A percentile compares a stretch with the other conserved stretches of the same genome.
These are phyloP conservation scores for Microplitis deprimator DNA, from an alignment of 2,888 invertebrate species.

Conservation along the genomic window DNA sequence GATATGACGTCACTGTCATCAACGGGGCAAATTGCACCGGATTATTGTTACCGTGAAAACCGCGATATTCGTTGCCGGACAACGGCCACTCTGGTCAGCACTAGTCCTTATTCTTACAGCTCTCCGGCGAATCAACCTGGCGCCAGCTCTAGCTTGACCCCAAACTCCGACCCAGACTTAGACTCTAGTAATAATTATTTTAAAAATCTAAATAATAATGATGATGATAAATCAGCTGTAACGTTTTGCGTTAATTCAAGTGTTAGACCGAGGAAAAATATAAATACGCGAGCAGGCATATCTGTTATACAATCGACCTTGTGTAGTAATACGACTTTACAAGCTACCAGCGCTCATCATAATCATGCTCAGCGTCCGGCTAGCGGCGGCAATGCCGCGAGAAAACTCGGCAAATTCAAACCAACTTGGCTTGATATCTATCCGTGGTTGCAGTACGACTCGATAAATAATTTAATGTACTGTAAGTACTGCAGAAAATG, in stretches of 20 bases:
- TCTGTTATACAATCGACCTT: slow-evolving; percentile 64
- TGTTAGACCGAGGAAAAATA: slow-evolving; percentile 41
- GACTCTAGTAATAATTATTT: no score
- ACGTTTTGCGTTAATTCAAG: slow-evolving; percentile 1
- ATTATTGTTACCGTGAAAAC: background rate
- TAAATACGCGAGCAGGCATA: slow-evolving; percentile 58
- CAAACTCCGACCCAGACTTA: no score
- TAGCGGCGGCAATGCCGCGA: slow-evolving; percentile 48
- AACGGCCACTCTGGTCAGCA: background rate
- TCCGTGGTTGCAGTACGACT: slow-evolving; percentile 83
- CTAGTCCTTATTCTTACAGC: background rate
- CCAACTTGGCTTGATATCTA: slow-evolving; percentile 80
- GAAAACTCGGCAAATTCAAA: slow-evolving; percentile 80
- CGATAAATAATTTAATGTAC: slow-evolving; percentile 79
- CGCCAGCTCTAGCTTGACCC: no score
- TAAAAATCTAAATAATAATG: no score
- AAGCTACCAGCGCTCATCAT: background rate
- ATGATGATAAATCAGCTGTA: background rate
- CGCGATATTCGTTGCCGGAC: background rate
- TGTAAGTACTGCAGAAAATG: slow-evolving; percentile 83
- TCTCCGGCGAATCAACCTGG: background rate
- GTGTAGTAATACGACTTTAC: slow-evolving; percentile 29
- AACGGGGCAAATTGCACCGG: background rate
- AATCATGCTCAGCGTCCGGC: slow-evolving; percentile 44
- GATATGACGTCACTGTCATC: slow-evolving; percentile 53